Base-by-base conservation (phyloP, 2,888 invertebrate species). In the Hirudinaria manillensis region DNA sequence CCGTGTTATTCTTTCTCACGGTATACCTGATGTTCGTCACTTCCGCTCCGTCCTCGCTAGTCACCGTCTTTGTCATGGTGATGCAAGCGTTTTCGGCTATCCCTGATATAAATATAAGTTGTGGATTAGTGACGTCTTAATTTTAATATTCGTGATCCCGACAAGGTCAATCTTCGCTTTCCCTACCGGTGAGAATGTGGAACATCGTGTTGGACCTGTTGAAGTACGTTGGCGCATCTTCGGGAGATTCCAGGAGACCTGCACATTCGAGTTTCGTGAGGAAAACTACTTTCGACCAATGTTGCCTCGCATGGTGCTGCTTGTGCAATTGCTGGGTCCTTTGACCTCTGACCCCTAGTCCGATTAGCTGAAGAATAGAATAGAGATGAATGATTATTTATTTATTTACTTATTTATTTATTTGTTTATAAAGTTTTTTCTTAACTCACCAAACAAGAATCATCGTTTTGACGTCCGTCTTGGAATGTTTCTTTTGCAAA, bases 401-500 rank as follows among this genome's bases (percentile, higher is more conserved):
- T 10, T 45, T 16, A 45, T 45, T 45, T 45, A 45, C 16, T 45
- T 45, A 45, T 45, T 16, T 10, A 45, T 6, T 45, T 16, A 45
- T 16, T 16, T 45, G 16, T 45, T 45, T 6, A 45, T 45, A 45
- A 45, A 10, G 45, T 10, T 45, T 16, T 7, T 45, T 45, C 16
- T 45, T 45, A 16, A 45, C 36, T 68, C 16, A 68, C 68, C 72
- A 72, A n/a, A 24, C 53, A 72, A 27, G 51, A 55, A 51, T 51
- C 34, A 56, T 55, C 32, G 21, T 53, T 56, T 24, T n/a, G 36
- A 24, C 51, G 3, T 53, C 72, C 72, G 56, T 75, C 75, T 21
- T 67, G 45, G 27, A 45, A 27, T 7, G 65, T 65, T 67, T 76
- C 76, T 72, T 67, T 72, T 19, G 76, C 72, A 53, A 72, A 72